phyloP scores from a whole-genome alignment of 1,140 invertebrate species.

The Drosophila tropicalis region DNA sequence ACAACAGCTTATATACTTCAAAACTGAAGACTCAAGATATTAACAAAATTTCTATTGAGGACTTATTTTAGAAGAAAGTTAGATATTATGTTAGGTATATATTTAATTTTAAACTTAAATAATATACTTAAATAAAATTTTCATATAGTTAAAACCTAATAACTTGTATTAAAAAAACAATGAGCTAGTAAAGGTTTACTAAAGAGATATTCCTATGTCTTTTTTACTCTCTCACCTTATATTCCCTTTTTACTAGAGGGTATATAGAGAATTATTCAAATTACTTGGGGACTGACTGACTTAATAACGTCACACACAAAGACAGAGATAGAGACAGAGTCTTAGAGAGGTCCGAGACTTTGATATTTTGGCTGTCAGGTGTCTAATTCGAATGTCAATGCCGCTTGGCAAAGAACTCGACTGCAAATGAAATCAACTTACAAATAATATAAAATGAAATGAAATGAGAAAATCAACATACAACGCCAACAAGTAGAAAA shows the following conservation, averaged over 20 bases:
- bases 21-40: no score
- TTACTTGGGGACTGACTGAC: slow-evolving; percentile 6
- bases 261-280: slow-evolving; percentile 25
- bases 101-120: no score
- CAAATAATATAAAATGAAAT: not conserved
- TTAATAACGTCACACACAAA: slow-evolving; percentile 38
- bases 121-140: no score
- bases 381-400: slow-evolving; percentile 81
- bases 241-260: not conserved
- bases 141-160: no score
- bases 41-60: no score
- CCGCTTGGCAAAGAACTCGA: slow-evolving; percentile 56
- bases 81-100: no score
- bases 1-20: no score
- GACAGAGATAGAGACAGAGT: not conserved
- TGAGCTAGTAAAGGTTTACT: no score
- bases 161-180: no score
- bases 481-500: slow-evolving; percentile 18
- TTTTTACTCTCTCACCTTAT: not conserved
- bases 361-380: slow-evolving; percentile 64
- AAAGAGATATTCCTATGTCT: no score
- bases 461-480: slow-evolving; percentile 17
- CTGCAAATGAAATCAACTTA: slow-evolving; percentile 28
- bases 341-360: slow-evolving; percentile 44
- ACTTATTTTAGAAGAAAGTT: no score